Evolutionary conservation across 2,888 invertebrate species (phyloP).

Genomic region (Apamea anceps): DNA sequence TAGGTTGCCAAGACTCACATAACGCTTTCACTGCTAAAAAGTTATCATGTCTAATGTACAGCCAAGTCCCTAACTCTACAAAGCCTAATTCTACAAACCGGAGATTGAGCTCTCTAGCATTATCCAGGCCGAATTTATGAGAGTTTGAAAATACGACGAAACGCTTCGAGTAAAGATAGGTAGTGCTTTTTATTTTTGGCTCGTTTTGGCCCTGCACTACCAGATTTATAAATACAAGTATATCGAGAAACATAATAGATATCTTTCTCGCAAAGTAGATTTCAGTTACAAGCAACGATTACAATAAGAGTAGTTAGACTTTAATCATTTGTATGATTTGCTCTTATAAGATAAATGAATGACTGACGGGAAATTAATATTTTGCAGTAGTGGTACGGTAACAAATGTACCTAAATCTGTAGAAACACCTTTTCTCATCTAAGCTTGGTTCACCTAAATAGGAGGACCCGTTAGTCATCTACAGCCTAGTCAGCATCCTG

Average conservation of each 20-base stretch:
- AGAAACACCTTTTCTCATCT: neutral
- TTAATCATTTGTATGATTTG: neutral
- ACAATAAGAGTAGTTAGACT: neutral
- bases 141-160: constrained; percentile 1
- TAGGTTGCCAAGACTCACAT: neutral
- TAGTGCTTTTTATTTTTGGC: neutral
- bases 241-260: too few relatives aligned
- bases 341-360: neutral
- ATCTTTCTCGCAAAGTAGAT: neutral
- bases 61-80: neutral
- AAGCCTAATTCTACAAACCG: neutral
- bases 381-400: neutral
- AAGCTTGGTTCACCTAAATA: neutral
- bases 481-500: neutral
- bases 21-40: neutral
- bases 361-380: neutral
- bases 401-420: neutral
- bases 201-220: neutral
- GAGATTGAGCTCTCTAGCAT: neutral
- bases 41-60: neutral
- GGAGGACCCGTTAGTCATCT: too few relatives aligned
- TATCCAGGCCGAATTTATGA: neutral
- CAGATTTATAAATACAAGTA: neutral
- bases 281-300: neutral
- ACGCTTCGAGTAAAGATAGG: neutral